Conservation (phyloP, 2,797 vertebrate genomes). For the Delichon dasypus region DNA sequence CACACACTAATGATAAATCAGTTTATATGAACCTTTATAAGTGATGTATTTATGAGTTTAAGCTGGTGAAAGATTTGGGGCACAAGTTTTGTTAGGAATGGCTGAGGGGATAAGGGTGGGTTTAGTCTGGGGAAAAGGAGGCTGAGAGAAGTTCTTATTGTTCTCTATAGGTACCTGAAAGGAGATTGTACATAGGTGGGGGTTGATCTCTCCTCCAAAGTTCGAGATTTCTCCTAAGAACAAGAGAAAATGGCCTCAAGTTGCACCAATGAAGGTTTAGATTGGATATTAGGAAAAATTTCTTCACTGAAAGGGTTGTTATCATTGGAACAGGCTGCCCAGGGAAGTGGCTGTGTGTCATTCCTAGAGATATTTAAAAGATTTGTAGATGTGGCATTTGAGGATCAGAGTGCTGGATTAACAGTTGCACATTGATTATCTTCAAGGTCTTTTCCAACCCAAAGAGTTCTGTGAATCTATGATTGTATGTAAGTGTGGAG, state of each 20-base stretch:
- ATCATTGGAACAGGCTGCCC: not conserved
- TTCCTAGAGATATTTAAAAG: not conserved
- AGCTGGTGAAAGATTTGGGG: not conserved
- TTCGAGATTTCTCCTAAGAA: not conserved
- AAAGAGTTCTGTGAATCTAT: not conserved
- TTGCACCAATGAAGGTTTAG: not conserved
- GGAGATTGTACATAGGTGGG: accelerated
- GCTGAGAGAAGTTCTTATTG: not conserved
- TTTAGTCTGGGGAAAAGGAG: not conserved
- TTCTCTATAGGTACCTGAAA: not conserved
- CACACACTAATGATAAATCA: not conserved
- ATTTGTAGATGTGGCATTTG: not conserved
- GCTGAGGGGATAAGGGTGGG: not conserved
- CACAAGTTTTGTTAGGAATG: not conserved
- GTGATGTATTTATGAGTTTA: not conserved
- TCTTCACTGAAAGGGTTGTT: not conserved
- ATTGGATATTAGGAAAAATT: not conserved
- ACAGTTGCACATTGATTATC: not conserved
- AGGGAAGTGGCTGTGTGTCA: not conserved
- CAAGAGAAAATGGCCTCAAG: not conserved
- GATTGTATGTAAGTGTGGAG: not conserved
- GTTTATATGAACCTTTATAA: not conserved
- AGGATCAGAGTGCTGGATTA: not conserved
- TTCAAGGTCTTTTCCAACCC: not conserved
- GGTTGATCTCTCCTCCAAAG: not conserved